A percentile compares a stretch with the other conserved stretches of the same genome.
Conservation (phyloP, 2,797 vertebrate species). For the Pogoniulus pusillus region DNA sequence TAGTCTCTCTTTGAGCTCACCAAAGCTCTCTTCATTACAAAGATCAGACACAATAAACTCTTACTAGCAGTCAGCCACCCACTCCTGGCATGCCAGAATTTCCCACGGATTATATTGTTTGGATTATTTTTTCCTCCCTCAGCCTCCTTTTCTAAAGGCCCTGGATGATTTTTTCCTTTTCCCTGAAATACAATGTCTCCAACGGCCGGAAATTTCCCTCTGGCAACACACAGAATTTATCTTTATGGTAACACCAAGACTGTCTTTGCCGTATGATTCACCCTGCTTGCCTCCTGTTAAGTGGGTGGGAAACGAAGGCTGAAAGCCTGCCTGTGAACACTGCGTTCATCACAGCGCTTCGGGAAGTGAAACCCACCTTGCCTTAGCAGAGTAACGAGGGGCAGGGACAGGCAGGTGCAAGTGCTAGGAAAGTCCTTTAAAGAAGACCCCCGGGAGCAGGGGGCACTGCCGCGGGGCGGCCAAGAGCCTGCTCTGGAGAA, state of each 20-base stretch:
- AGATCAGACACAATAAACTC: background rate
- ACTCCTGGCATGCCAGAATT: background rate
- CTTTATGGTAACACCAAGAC: background rate
- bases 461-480: background rate
- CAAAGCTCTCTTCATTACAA: background rate
- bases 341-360: rapidly evolving
- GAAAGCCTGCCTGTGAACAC: too few species aligned
- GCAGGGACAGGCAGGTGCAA: rapidly evolving
- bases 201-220: background rate
- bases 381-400: background rate
- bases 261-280: background rate
- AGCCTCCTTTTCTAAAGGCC: background rate
- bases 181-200: background rate
- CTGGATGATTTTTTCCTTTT: background rate
- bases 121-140: background rate
- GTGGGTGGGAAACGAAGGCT: background rate
- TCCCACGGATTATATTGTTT: background rate
- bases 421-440: background rate
- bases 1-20: background rate
- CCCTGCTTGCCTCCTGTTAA: background rate
- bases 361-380: background rate
- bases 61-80: background rate
- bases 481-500: background rate
- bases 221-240: background rate
- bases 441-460: background rate